A percentile compares a stretch with the other conserved stretches of the same genome.
Conservation (phyloP, 2,888 invertebrate species). For the Hemithea aestivaria region DNA sequence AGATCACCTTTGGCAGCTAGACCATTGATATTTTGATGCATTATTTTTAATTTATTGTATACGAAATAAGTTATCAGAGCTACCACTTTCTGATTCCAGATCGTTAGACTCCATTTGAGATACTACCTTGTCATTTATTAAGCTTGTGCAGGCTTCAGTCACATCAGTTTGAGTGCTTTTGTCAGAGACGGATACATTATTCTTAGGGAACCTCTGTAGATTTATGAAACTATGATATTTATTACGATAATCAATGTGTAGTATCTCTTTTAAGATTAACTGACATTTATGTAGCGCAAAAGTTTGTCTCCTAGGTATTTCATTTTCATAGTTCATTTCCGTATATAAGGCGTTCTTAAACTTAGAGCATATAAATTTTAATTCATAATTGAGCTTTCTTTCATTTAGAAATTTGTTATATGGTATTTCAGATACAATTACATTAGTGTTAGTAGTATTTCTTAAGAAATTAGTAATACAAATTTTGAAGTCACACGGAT, state of each 20-base stretch:
- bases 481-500: background rate
- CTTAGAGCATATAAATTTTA: constrained; percentile 1
- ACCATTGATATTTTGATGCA: constrained; percentile 6
- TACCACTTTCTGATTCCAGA: background rate
- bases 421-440: constrained; percentile 4
- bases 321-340: constrained; percentile 2
- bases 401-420: constrained; percentile 1
- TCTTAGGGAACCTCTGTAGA: no score
- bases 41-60: constrained; percentile 2
- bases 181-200: background rate
- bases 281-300: constrained; percentile 1
- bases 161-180: constrained; percentile 3
- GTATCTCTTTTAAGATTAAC: background rate
- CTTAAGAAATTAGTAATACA: constrained; percentile 1
- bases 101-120: background rate
- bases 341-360: constrained; percentile 1
- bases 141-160: no score
- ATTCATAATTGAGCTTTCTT: constrained; percentile 3
- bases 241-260: background rate
- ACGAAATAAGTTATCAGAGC: constrained; percentile 4
- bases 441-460: constrained; percentile 1
- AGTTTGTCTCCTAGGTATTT: background rate
- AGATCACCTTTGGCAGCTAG: constrained; percentile 1
- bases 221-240: no score
- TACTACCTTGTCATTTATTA: no score